These are phyloP conservation scores for Lagorchestes hirsutus DNA, from an alignment of 2,797 vertebrate genomes.

Conservation along the genomic window DNA sequence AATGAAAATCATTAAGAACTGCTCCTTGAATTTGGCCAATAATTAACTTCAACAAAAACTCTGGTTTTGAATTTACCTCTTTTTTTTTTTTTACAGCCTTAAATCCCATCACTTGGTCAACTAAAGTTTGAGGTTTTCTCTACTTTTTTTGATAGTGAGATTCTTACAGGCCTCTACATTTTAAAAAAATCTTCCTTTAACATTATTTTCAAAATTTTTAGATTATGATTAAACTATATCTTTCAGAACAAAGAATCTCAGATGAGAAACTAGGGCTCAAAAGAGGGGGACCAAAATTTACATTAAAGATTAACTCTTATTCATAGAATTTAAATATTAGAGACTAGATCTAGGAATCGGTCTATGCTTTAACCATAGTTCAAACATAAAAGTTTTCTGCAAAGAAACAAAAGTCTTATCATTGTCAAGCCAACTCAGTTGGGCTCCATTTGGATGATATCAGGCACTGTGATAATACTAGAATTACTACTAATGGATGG, in stretches of 20 bases:
- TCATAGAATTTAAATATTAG: neutral
- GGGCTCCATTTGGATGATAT: neutral
- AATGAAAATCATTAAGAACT: neutral
- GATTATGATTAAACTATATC: conserved; percentile 4
- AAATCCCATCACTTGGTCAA: neutral
- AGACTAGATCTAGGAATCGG: neutral
- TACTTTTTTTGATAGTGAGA: neutral
- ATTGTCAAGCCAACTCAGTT: neutral
- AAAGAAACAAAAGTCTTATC: neutral
- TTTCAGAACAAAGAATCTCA: conserved; percentile 37
- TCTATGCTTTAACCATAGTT: neutral
- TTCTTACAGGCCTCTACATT: conserved; percentile 24
- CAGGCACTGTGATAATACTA: neutral
- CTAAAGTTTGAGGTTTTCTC: neutral
- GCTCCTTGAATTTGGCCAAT: neutral
- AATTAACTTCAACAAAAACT: neutral
- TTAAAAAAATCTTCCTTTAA: neutral
- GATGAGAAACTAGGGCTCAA: conserved; percentile 26
- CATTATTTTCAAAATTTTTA: conserved; percentile 31
- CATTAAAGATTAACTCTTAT: neutral
- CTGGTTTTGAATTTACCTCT: neutral
- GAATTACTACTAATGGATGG: neutral
- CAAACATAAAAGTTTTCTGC: neutral
- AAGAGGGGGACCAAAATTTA: neutral
- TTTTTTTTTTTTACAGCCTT: neutral